Conservation (phyloP, 2,888 invertebrate species). For the Reticulitermes lucifugus region DNA sequence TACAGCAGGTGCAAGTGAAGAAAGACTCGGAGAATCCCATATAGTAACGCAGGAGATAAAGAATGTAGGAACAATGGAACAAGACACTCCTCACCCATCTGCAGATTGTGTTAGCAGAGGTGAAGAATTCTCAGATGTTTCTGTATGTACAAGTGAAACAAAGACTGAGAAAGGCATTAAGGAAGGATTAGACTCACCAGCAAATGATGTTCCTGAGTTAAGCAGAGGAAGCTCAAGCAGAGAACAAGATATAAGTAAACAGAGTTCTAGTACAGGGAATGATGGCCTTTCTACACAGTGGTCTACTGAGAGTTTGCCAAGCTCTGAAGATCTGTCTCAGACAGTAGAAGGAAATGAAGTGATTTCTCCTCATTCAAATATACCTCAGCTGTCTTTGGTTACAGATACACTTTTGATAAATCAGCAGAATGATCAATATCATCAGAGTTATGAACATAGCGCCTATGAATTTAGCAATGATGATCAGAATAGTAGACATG, state of each 20-base stretch:
- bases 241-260: conserved; percentile 48
- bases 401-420: background rate
- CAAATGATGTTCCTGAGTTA: conserved; percentile 17
- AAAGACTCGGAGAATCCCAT: too few species aligned
- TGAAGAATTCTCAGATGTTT: background rate
- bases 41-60: too few species aligned
- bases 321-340: conserved; percentile 72
- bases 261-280: conserved; percentile 59
- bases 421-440: background rate
- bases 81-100: background rate
- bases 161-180: background rate
- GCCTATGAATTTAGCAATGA: background rate
- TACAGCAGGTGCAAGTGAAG: too few species aligned
- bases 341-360: conserved; percentile 57
- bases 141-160: background rate
- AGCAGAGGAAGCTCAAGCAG: background rate
- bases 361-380: background rate
- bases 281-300: conserved; percentile 66
- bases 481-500: background rate
- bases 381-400: background rate
- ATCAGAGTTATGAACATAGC: background rate
- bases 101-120: background rate
- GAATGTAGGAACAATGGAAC: too few species aligned
- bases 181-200: background rate
- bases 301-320: conserved; percentile 76